phyloP scores from a whole-genome alignment of 1,140 invertebrate species.

The Diorhabda carinulata region DNA sequence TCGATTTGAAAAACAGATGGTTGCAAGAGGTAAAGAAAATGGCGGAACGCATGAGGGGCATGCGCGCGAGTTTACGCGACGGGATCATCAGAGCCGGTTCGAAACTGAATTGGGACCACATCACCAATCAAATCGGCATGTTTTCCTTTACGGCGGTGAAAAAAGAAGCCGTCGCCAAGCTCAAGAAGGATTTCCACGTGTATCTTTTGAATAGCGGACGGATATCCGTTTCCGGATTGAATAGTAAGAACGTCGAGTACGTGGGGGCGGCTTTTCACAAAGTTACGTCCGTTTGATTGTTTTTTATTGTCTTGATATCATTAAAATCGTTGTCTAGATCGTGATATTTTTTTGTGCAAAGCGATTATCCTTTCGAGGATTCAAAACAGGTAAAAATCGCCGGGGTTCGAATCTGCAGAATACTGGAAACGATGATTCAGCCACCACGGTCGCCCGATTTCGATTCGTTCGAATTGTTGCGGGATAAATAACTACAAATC shows the following conservation, averaged over 20 bases:
- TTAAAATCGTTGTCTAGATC: too few relatives aligned
- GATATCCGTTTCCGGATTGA: conserved; percentile 95
- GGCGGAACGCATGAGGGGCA: conserved; percentile 93
- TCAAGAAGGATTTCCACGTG: conserved; percentile 90
- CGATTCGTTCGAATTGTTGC: too few relatives aligned
- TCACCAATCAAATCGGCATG: conserved; percentile 99
- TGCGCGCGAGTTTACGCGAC: conserved; percentile 70
- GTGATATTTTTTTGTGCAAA: too few relatives aligned
- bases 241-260: conserved; percentile 92
- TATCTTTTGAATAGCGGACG: conserved; percentile 97
- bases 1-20: conserved; percentile 55
- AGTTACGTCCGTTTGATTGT: conserved; percentile 59
- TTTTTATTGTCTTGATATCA: too few relatives aligned
- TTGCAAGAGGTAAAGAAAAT: conserved; percentile 55
- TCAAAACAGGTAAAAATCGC: too few relatives aligned
- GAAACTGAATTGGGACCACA: conserved; percentile 97
- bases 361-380: too few relatives aligned
- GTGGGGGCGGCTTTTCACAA: conserved; percentile 84
- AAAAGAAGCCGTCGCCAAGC: conserved; percentile 70
- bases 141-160: conserved; percentile 82
- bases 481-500: too few relatives aligned
- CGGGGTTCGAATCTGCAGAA: too few relatives aligned
- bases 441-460: too few relatives aligned
- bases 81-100: conserved; percentile 86
- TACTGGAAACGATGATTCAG: too few relatives aligned